A percentile compares a stretch with the other conserved stretches of the same genome.
Evolutionary conservation across 2,113 vertebrate species (phyloP).

Genomic region (Oncorhynchus masou): DNA sequence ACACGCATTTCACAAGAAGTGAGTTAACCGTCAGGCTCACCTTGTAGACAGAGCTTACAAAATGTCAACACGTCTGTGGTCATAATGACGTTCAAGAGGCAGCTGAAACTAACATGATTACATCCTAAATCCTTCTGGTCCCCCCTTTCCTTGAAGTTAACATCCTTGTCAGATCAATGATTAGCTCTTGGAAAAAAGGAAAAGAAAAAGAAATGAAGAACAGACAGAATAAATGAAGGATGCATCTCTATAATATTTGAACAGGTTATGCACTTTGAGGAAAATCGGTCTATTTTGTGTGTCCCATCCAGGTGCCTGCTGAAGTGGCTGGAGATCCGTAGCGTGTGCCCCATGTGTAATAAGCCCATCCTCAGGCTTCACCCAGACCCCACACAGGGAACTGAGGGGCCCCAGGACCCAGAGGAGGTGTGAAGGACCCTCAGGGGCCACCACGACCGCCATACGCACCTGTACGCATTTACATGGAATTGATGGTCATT

Average conservation of each 20-base stretch:
- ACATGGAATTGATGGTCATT: constrained; percentile 10
- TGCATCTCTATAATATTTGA: too few relatives aligned
- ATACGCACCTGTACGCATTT: constrained; percentile 22
- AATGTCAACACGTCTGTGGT: too few relatives aligned
- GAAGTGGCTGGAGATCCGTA: constrained; percentile 83
- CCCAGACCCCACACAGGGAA: constrained; percentile 66
- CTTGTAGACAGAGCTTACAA: too few relatives aligned
- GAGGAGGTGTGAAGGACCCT: constrained; percentile 72
- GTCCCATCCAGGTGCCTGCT: constrained; percentile 74
- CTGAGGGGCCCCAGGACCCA: constrained; percentile 72
- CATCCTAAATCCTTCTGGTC: too few relatives aligned
- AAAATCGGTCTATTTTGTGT: not conserved
- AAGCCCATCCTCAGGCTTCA: constrained; percentile 78
- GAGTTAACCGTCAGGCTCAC: constrained; percentile 41
- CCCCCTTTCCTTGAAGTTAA: too few relatives aligned
- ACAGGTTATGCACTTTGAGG: too few relatives aligned
- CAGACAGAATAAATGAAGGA: too few relatives aligned
- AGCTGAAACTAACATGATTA: too few relatives aligned
- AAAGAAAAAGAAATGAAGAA: too few relatives aligned
- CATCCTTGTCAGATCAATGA: too few relatives aligned
- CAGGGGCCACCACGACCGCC: constrained; percentile 6
- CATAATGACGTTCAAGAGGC: too few relatives aligned
- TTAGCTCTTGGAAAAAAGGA: too few relatives aligned
- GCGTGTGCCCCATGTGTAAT: constrained; percentile 82
- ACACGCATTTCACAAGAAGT: constrained; percentile 85